Evolutionary conservation across 1,140 invertebrate species (phyloP).

Genomic region (Scaptomyza graminum): DNA sequence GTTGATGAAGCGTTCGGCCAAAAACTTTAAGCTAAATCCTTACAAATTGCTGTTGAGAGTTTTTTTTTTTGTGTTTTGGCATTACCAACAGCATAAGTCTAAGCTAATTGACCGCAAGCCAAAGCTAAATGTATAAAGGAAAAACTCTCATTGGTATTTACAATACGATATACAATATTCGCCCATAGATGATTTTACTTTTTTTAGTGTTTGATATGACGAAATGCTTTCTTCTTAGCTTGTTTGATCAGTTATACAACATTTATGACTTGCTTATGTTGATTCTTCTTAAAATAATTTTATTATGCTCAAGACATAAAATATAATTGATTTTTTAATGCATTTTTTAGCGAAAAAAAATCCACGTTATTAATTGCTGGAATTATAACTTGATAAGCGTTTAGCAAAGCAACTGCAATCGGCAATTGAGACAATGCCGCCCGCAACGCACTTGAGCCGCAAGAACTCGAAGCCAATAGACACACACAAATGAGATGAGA

Average conservation of each 20-base stretch:
- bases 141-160: background rate
- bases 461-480: slow-evolving; percentile 55
- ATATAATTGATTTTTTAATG: too few species aligned
- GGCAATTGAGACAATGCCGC: slow-evolving; percentile 26
- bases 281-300: too few species aligned
- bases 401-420: slow-evolving; percentile 8
- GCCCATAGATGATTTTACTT: background rate
- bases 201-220: background rate
- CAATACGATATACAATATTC: background rate
- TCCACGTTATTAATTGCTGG: too few species aligned
- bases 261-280: too few species aligned
- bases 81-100: slow-evolving; percentile 1
- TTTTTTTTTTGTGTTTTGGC: background rate
- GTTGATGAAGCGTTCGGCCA: slow-evolving; percentile 1
- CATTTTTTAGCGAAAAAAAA: too few species aligned
- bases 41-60: slow-evolving; percentile 7
- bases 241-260: too few species aligned
- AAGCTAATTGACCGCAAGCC: slow-evolving; percentile 31
- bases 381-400: slow-evolving; percentile 9
- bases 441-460: slow-evolving; percentile 34
- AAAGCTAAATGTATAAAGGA: background rate
- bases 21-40: slow-evolving; percentile 16
- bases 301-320: too few species aligned
- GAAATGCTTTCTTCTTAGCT: background rate
- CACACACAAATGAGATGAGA: slow-evolving; percentile 3